Conservation (phyloP, 2,797 vertebrate species). For the Propithecus perrieri region DNA sequence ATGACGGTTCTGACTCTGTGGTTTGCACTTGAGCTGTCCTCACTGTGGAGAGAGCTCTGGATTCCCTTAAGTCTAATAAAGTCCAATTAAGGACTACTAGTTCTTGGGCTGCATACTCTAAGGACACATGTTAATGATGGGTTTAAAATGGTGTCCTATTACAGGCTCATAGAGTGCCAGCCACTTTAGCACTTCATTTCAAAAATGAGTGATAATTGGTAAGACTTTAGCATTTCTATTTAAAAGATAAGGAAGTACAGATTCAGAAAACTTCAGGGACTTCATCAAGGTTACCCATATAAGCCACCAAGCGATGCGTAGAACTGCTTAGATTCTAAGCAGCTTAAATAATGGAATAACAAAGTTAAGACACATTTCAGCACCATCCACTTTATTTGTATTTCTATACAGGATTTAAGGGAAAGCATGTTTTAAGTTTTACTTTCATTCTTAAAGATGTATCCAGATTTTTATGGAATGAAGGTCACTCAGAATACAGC, state of each 20-base stretch:
- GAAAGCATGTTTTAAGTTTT: neutral
- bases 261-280: neutral
- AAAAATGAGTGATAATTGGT: conserved; percentile 63
- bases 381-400: neutral
- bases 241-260: conserved; percentile 34
- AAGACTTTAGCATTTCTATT: conserved; percentile 29
- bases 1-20: conserved; percentile 75
- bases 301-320: neutral
- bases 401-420: neutral
- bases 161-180: neutral
- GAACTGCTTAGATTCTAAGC: neutral
- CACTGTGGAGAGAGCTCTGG: neutral
- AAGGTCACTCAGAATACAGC: neutral
- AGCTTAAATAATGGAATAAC: neutral
- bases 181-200: conserved; percentile 31
- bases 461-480: neutral
- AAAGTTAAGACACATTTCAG: neutral
- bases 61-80: conserved; percentile 50
- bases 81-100: conserved; percentile 49
- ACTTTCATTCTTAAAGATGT: neutral
- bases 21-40: conserved; percentile 74
- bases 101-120: conserved; percentile 31
- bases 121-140: conserved; percentile 57
- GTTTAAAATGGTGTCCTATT: conserved; percentile 50
- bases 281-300: conserved; percentile 39